A percentile compares a stretch with the other conserved stretches of the same genome.
Conservation (phyloP, 1,140 invertebrate genomes). For the Metopolophium dirhodum region DNA sequence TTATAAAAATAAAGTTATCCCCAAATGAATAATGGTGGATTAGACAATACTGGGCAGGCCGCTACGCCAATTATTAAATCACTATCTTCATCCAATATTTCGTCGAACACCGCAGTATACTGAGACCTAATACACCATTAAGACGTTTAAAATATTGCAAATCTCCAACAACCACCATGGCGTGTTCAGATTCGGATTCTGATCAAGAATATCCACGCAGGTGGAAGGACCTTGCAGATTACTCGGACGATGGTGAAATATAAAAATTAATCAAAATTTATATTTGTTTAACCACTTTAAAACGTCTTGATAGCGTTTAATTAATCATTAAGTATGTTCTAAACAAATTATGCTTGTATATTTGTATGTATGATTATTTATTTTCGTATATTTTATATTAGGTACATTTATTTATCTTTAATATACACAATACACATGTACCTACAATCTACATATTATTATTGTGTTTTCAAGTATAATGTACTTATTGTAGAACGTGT, state of each 20-base stretch:
- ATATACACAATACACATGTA: background rate
- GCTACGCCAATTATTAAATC: background rate
- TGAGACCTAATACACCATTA: background rate
- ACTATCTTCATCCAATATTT: background rate
- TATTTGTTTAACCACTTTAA: background rate
- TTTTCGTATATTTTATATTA: background rate
- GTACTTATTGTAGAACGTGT: background rate
- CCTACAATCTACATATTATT: background rate
- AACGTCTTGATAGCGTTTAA: background rate
- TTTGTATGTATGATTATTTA: background rate
- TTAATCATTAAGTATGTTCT: background rate
- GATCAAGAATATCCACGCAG: constrained; percentile 24
- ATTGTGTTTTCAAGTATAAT: constrained; percentile 19
- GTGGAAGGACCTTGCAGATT: constrained; percentile 11
- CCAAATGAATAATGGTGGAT: background rate
- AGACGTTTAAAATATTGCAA: background rate
- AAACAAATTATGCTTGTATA: background rate
- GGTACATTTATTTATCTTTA: constrained; percentile 11
- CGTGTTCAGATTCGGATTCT: constrained; percentile 42
- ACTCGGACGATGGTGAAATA: background rate
- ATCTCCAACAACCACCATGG: background rate
- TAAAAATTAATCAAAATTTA: background rate
- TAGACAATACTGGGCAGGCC: background rate
- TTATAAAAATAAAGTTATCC: background rate
- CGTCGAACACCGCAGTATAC: background rate